phyloP scores from a whole-genome alignment of 2,888 invertebrate species.

The Pomacea canaliculata region DNA sequence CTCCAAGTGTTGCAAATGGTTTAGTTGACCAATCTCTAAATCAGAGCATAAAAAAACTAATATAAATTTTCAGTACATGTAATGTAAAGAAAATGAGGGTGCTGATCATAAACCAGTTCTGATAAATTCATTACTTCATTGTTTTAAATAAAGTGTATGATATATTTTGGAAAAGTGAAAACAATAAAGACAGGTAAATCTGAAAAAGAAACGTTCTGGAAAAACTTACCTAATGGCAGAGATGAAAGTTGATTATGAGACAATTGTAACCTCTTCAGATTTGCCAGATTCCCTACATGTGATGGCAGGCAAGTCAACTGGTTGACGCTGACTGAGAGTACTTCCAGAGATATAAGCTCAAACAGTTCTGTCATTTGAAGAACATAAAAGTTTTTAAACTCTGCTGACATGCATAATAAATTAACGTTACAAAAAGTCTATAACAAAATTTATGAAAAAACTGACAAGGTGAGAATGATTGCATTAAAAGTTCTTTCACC shows the following conservation, averaged over 20 bases:
- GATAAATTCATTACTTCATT: too few relatives aligned
- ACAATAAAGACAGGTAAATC: too few relatives aligned
- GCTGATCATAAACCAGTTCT: too few relatives aligned
- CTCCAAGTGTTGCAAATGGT: slow-evolving; percentile 31
- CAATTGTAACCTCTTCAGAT: slow-evolving; percentile 30
- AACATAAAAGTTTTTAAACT: not conserved
- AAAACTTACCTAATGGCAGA: slow-evolving; percentile 33
- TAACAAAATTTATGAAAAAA: too few relatives aligned
- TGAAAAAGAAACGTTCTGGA: too few relatives aligned
- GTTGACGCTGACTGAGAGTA: slow-evolving; percentile 35
- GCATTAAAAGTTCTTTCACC: too few relatives aligned
- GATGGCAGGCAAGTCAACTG: slow-evolving; percentile 31
- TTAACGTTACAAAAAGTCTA: too few relatives aligned
- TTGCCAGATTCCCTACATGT: slow-evolving; percentile 27
- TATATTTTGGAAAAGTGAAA: too few relatives aligned
- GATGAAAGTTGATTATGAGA: slow-evolving; percentile 33
- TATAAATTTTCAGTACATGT: not conserved
- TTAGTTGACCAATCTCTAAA: slow-evolving; percentile 36
- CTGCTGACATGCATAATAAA: too few relatives aligned
- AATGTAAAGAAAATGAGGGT: not conserved
- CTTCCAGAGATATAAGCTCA: slow-evolving; percentile 32
- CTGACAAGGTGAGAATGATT: too few relatives aligned
- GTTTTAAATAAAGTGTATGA: too few relatives aligned
- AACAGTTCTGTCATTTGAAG: slow-evolving; percentile 26
- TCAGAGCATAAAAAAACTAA: slow-evolving; percentile 4